phyloP scores from a whole-genome alignment of 2,888 invertebrate species.

The Prosopocoilus inquinatus region DNA sequence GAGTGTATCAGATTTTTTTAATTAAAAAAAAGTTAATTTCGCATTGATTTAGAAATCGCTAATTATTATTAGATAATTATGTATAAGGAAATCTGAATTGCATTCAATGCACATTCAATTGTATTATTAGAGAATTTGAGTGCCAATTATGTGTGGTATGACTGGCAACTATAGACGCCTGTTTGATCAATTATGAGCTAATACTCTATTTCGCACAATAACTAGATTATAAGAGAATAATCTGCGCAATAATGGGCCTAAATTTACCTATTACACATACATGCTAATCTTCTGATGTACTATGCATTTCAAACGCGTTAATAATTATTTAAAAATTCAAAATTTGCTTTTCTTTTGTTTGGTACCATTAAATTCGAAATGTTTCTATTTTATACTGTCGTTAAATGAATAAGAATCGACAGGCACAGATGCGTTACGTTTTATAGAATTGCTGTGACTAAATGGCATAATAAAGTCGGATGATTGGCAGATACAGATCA shows the following conservation, averaged over 20 bases:
- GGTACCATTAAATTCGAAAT: neutral
- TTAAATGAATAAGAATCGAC: slow-evolving; percentile 1
- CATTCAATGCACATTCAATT: no score
- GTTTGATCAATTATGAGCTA: slow-evolving; percentile 11
- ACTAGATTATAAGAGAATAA: slow-evolving; percentile 7
- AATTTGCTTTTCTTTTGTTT: no score
- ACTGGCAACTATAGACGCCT: slow-evolving; percentile 9
- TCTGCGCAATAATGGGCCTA: neutral
- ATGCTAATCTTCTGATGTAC: no score
- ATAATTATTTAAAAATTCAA: no score
- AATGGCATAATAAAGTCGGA: slow-evolving; percentile 33
- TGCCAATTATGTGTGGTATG: slow-evolving; percentile 4
- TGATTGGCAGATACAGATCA: slow-evolving; percentile 37
- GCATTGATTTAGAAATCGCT: neutral
- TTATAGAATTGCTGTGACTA: slow-evolving; percentile 9
- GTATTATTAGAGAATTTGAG: neutral
- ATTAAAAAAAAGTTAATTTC: neutral
- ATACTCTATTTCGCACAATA: slow-evolving; percentile 10
- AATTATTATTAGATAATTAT: neutral
- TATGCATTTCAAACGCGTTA: no score
- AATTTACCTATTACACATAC: no score
- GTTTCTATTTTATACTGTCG: neutral
- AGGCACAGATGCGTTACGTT: slow-evolving; percentile 7
- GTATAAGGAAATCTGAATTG: no score
- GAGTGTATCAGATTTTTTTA: neutral